Evolutionary conservation across 2,113 vertebrate genomes (phyloP).

Genomic region (Oreochromis niloticus): DNA sequence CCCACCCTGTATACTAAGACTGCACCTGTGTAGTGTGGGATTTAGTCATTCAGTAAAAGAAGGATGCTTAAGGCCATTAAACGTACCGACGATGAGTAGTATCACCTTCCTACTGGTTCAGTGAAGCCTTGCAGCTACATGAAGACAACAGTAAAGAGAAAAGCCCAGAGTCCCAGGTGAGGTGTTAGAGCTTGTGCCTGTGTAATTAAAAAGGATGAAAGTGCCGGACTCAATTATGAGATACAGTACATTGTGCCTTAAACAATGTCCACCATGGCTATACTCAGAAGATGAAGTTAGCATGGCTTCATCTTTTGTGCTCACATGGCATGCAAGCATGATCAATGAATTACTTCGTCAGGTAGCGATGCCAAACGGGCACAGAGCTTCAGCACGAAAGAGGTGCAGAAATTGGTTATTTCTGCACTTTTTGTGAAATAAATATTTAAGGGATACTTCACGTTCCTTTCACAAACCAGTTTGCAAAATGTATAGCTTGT

Average conservation of each 20-base stretch:
- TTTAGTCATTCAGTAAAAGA: background rate
- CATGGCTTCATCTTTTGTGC: slow-evolving; percentile 29
- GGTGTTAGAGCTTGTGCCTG: slow-evolving; percentile 19
- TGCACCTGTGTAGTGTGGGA: background rate
- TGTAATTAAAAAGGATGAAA: slow-evolving; percentile 52
- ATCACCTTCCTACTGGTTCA: background rate
- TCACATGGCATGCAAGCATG: slow-evolving; percentile 20
- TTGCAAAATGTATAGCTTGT: background rate
- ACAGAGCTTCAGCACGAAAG: background rate
- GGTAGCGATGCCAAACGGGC: background rate
- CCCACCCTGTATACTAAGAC: background rate
- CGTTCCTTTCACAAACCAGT: background rate
- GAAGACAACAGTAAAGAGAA: slow-evolving; percentile 32
- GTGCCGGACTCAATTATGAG: slow-evolving; percentile 46
- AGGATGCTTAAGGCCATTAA: background rate
- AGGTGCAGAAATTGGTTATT: background rate
- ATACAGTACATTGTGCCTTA: slow-evolving; percentile 41
- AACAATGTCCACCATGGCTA: slow-evolving; percentile 28
- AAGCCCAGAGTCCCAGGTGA: slow-evolving; percentile 34
- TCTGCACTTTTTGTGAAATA: background rate
- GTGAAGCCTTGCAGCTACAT: slow-evolving; percentile 13
- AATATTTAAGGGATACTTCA: background rate
- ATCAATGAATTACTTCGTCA: slow-evolving; percentile 25
- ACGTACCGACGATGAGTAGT: background rate
- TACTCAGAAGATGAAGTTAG: slow-evolving; percentile 36